A percentile compares a stretch with the other conserved stretches of the same genome.
Conservation (phyloP, 2,797 vertebrate species). For the Ficedula albicollis region DNA sequence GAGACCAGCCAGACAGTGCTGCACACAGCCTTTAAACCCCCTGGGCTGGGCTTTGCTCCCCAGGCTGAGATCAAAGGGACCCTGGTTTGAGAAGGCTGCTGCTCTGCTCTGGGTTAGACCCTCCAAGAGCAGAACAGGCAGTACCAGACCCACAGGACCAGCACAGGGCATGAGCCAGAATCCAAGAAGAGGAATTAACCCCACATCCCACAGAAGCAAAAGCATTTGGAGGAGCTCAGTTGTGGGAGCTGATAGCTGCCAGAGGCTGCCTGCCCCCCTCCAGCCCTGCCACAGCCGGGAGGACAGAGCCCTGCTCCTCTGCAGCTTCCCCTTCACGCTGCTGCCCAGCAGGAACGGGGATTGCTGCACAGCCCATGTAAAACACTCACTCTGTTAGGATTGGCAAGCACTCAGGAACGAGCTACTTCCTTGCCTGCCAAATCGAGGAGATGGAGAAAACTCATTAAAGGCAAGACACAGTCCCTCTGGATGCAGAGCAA, state of each 20-base stretch:
- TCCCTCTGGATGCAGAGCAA: not conserved
- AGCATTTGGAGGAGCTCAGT: not conserved
- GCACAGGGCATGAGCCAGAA: not conserved
- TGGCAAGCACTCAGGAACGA: not conserved
- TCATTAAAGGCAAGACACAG: not conserved
- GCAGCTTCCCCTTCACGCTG: not conserved
- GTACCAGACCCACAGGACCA: not conserved
- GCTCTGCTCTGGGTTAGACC: not conserved
- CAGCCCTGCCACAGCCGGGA: not conserved
- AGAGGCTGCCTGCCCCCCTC: not conserved
- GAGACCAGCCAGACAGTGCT: not conserved
- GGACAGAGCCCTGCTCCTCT: not conserved
- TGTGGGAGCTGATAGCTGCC: accelerated
- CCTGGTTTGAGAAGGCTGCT: not conserved
- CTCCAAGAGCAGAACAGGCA: not conserved
- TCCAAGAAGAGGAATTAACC: not conserved
- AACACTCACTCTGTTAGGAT: not conserved
- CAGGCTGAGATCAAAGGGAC: not conserved
- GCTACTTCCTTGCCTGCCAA: not conserved
- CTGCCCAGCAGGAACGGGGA: not conserved
- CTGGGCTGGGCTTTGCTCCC: not conserved
- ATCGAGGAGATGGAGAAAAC: not conserved
- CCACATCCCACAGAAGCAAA: not conserved
- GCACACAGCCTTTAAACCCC: not conserved
- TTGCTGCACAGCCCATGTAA: accelerated